Base-by-base conservation (phyloP, 2,113 vertebrate genomes). In the Eleginops maclovinus region DNA sequence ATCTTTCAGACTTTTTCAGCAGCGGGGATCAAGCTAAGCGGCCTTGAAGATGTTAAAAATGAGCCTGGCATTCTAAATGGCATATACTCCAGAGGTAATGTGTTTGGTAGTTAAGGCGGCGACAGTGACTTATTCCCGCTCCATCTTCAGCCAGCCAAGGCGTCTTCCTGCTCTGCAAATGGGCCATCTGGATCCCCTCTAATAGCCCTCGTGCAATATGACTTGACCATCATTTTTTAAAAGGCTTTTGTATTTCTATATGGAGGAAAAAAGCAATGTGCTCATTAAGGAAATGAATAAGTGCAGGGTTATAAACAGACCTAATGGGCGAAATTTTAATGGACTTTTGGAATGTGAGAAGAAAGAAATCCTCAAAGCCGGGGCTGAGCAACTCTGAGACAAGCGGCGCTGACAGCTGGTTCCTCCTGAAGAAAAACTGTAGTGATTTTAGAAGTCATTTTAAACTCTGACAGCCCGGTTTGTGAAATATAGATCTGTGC, bases 181-280 rank as follows among this genome's bases (percentile, higher is more conserved):
- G 89, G 91, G 87, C 91, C 93, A 93, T 94, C 92, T 93, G 93
- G 83, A 84, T 76, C 5, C 72, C 81, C 85, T 85, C 87, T 91
- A 92, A 88, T 85, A 86, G 88, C 86, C 83, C 83, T 75, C 14
- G 40, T 76, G 60, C 77, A 84, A 65, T 49, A 74, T 43, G 69
- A 86, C 80, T 71, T 78, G 77, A 80, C 88, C 86, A 76, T 91
- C 88, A 89, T 91, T 92, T 91, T 87, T 91, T 76, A 82, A 65
- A 68, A 21, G 36, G 65, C 55, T 63, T 88, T 68, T 78, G 68
- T 81, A 72, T 88, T 81, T 89, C 85, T 89, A 87, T 80, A 90
- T 81, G 75, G 77, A 89, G 84, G 10, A 85, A 86, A 87, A 68
- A 77, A 51, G 64, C 53, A 60, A 73, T 84, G 84, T 71, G 68